A percentile compares a stretch with the other conserved stretches of the same genome.
Evolutionary conservation across 2,797 vertebrate genomes (phyloP).

Genomic region (Selene dorsalis): DNA sequence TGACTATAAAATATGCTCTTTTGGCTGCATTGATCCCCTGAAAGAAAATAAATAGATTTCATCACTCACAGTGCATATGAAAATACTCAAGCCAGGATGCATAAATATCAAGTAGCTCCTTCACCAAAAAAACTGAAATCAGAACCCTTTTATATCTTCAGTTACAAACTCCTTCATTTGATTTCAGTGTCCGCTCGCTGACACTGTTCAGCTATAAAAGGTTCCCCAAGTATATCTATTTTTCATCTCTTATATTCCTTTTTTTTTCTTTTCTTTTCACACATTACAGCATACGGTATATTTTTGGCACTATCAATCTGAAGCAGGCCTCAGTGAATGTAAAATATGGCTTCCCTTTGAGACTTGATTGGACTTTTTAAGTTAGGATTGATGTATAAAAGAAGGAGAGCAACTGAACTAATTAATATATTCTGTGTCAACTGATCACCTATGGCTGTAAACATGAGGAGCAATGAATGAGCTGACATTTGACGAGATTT

Average conservation of each 20-base stretch:
- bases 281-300: background rate
- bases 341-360: background rate
- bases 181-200: background rate
- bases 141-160: background rate
- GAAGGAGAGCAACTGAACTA: background rate
- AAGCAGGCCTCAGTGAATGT: background rate
- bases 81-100: background rate
- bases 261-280: background rate
- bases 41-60: slow-evolving; percentile 4
- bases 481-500: background rate
- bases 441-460: background rate
- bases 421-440: background rate
- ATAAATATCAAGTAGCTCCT: background rate
- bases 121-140: background rate
- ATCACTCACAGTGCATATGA: background rate
- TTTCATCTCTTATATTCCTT: background rate
- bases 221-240: background rate
- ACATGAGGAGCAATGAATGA: slow-evolving; percentile 12
- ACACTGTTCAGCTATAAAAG: background rate
- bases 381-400: background rate
- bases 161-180: background rate
- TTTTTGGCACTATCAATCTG: background rate
- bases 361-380: background rate
- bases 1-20: slow-evolving; percentile 10
- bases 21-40: slow-evolving; percentile 5